Evolutionary conservation across 1,140 invertebrate species (phyloP).

Genomic region (Magallana gigas): DNA sequence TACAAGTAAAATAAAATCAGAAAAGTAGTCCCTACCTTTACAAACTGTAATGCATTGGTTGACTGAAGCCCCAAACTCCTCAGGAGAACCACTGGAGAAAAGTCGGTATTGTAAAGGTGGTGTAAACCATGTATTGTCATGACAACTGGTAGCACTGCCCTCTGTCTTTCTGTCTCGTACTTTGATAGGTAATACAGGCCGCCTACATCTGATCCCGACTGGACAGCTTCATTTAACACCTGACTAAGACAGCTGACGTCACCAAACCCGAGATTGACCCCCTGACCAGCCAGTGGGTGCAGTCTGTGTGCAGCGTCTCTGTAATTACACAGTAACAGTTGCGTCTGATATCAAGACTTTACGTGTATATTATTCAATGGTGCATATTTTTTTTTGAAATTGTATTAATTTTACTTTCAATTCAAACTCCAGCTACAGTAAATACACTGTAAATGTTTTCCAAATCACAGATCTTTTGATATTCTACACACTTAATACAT

Average conservation of each 20-base stretch:
- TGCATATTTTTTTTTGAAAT: no score
- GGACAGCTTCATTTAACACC: conserved; percentile 85
- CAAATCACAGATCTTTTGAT: no score
- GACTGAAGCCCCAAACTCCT: conserved; percentile 92
- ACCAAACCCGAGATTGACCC: conserved; percentile 97
- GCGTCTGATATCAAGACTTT: no score
- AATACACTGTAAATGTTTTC: no score
- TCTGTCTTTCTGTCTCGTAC: conserved; percentile 92
- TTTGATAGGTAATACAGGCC: conserved; percentile 21
- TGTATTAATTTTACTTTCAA: no score
- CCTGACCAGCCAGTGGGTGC: conserved; percentile 98
- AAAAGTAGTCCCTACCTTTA: conserved; percentile 84
- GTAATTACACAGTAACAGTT: conserved; percentile 44
- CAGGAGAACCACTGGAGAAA: conserved; percentile 88
- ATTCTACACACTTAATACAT: no score
- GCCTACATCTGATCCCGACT: conserved; percentile 88
- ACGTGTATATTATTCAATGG: no score
- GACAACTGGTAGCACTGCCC: conserved; percentile 93
- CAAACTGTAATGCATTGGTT: conserved; percentile 87
- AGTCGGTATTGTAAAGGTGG: conserved; percentile 88
- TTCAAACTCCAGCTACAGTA: no score
- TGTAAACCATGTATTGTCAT: conserved; percentile 92
- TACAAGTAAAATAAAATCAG: no score
- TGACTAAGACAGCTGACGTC: conserved; percentile 89
- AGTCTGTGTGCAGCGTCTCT: conserved; percentile 97